Evolutionary conservation across 2,797 vertebrate genomes (phyloP), one percentile per base, ranked within the genome.

Genomic region (Anguilla marmorata): DNA sequence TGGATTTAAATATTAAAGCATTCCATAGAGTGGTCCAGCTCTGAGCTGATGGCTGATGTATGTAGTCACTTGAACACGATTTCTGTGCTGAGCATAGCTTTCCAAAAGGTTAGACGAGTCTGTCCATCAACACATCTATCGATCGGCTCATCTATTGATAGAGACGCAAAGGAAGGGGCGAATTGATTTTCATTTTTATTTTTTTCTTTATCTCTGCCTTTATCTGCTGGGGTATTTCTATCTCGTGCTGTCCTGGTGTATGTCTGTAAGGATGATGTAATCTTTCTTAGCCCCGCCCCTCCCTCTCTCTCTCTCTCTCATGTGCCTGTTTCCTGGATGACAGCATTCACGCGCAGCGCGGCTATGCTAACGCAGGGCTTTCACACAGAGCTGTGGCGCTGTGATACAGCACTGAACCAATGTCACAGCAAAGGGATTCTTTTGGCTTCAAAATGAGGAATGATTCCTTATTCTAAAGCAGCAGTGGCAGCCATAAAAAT

Each of bases 221-320:
- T 69, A 60, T 83, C 56, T 83, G 80, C 79, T 24, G 86, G 76
- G 60, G 4, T 30, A 72, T 69, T 37, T 52, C 33, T 27, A 12
- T 50, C 63, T 66, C n/a, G 33, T 52, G 37, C 56, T 50, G 16
- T 72, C 74, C n/a, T 3, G 24, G 48, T 12, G n/a, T 83, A n/a
- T 30, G 82, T 87, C 74, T 79, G 41, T 87, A 54, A 82, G 58
- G 72, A 63, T 45, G 74, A 82, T 60, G 74, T 58, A n/a, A 63
- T 87, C 19, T 50, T 24, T 54, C 21, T 7, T 12, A 21, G 72
- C 37, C 74, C 37, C 37, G 1, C 74, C n/a, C 33, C 76, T 80
- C 74, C 19, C 33, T 45, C 33, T 79, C 27, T 79, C 74, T 79
- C 30, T 82, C 19, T 82, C 79, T 45, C 41, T 50, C 79, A 48